These are phyloP conservation scores for Drosophila varians DNA, from an alignment of 1,140 invertebrate species.

Conservation along the genomic window DNA sequence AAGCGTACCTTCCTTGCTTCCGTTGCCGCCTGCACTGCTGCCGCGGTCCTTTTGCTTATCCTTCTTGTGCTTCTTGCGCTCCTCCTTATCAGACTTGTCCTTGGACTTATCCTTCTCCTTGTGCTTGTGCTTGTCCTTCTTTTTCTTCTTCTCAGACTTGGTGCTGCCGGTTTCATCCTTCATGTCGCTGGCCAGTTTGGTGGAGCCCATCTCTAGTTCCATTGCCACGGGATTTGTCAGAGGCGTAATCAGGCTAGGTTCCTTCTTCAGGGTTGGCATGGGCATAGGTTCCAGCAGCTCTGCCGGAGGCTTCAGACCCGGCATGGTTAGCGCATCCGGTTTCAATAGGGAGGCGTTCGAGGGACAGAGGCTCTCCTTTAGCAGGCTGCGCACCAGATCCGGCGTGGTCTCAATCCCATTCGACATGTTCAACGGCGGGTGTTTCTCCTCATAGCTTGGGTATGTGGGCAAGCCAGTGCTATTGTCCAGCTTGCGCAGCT, in stretches of 20 bases:
- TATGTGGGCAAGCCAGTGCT: conserved; percentile 41
- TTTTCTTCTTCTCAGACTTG: conserved; percentile 85
- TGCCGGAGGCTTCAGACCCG: conserved; percentile 69
- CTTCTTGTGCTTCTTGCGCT: conserved; percentile 88
- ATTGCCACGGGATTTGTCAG: conserved; percentile 17
- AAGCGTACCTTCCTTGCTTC: conserved; percentile 75
- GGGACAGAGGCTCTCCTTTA: conserved; percentile 79
- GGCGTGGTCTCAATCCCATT: conserved; percentile 83
- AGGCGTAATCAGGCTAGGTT: conserved; percentile 16
- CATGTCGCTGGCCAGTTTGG: conserved; percentile 40
- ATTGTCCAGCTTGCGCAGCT: conserved; percentile 73
- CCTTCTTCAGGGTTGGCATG: conserved; percentile 50
- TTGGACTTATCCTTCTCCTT: conserved; percentile 88
- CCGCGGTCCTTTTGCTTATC: conserved; percentile 85
- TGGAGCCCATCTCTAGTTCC: conserved; percentile 44
- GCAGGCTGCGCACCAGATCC: conserved; percentile 76
- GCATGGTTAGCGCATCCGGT: conserved; percentile 66
- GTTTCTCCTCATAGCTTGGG: conserved; percentile 57
- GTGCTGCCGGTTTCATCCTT: conserved; percentile 81
- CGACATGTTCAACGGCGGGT: conserved; percentile 60
- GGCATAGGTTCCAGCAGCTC: conserved; percentile 71
- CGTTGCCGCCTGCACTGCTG: conserved; percentile 44
- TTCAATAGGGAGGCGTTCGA: conserved; percentile 67
- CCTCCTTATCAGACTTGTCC: conserved; percentile 84
- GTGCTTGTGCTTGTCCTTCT: conserved; percentile 87